Evolutionary conservation across 2,113 vertebrate genomes (phyloP), one percentile per base, ranked within the genome.

Genomic region (Colistium nudipinnis): DNA sequence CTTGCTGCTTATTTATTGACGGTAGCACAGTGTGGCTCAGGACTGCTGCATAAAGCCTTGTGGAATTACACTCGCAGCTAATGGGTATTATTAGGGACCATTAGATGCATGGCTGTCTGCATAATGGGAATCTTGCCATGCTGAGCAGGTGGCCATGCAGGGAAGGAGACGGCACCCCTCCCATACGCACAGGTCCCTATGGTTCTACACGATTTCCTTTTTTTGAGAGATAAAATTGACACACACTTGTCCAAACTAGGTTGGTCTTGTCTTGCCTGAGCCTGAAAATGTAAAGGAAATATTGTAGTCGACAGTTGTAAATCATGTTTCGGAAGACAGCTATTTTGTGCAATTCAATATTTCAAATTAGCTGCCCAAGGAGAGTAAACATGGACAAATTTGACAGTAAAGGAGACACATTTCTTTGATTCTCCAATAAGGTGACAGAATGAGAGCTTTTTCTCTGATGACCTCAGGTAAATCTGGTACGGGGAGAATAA

Each of bases 141-240:
- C 89, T 84, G 80, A 90, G 89, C 92, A 93, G 92, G 90, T 92
- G 92, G 86, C 85, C 66, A 3, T 63, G 67, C 47, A 68, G 80
- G 80, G 76, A 80, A 86, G 59, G 76, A 76, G 78, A 79, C 82
- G 49, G 74, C 24, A 35, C 63, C 71, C 87, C 89, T 90, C 90
- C 91, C 89, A 86, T 56, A 83, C 76, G 81, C 81, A 79, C 73
- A 81, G 62, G 78, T 76, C 88, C 91, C 88, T 92, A 88, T 92
- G 90, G 81, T 88, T 89, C 81, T 47, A n/a, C n/a, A n/a, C n/a
- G 19, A 77, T 73, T 78, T 81, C 82, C 63, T 52, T 56, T 53
- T 16, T 69, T 74, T 47, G n/a, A 24, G 52, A 57, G 41, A 56
- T 65, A 56, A 70, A 80, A 64, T 31, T 49, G 47, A 79, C 36